Evolutionary conservation across 2,113 vertebrate genomes (phyloP).

Genomic region (Oncorhynchus nerka): DNA sequence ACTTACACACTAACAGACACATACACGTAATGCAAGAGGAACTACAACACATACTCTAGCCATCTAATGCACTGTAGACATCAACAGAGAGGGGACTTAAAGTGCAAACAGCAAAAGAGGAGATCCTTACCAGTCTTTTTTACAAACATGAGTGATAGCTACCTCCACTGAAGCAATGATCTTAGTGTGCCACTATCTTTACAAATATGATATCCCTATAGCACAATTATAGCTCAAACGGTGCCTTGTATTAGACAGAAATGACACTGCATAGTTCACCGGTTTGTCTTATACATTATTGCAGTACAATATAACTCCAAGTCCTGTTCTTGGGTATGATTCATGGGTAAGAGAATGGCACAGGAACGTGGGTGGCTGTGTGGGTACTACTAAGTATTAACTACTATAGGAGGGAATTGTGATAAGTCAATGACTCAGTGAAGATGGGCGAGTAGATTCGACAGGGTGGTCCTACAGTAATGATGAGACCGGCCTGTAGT

Average conservation of each 20-base stretch:
- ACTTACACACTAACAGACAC: conserved; percentile 38
- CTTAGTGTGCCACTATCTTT: conserved; percentile 38
- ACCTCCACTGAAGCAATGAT: conserved; percentile 57
- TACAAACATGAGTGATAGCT: conserved; percentile 33
- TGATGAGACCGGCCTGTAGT: neutral
- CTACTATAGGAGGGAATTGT: neutral
- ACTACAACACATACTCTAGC: conserved; percentile 55
- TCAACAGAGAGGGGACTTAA: conserved; percentile 67
- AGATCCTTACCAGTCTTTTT: conserved; percentile 29
- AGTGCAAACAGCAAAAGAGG: conserved; percentile 73
- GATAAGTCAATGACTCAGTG: neutral
- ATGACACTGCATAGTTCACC: conserved; percentile 94
- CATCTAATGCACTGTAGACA: conserved; percentile 64
- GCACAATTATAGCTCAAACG: conserved; percentile 51
- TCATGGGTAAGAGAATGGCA: conserved; percentile 30
- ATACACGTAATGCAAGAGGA: conserved; percentile 24
- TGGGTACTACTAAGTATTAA: neutral
- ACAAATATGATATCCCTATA: conserved; percentile 39
- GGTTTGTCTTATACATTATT: conserved; percentile 88
- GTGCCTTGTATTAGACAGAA: conserved; percentile 46
- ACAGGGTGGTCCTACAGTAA: neutral
- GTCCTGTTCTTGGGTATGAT: conserved; percentile 18
- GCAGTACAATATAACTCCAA: conserved; percentile 75
- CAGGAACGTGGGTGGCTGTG: conserved; percentile 26
- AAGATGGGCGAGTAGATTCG: neutral